Percentiles rank a stretch among this genome's conserved stretches.
phyloP scores from a whole-genome alignment of 1,140 invertebrate species.

The Melipona quadrifasciata region DNA sequence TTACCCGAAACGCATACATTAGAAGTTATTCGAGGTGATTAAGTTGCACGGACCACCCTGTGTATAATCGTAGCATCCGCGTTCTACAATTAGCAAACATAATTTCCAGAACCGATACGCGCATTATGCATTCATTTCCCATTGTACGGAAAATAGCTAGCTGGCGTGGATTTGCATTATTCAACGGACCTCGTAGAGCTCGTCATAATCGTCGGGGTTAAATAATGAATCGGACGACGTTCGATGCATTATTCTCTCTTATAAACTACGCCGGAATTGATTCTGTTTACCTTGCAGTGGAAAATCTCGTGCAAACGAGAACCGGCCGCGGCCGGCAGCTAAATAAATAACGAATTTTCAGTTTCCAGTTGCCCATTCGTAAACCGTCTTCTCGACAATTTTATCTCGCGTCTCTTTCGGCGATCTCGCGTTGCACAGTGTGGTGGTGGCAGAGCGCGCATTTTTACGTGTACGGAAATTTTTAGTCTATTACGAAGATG shows the following conservation, averaged over 20 bases:
- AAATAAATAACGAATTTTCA: not conserved
- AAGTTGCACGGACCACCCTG: not conserved
- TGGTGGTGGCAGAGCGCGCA: not conserved
- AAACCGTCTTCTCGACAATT: not conserved
- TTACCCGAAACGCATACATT: too few relatives aligned
- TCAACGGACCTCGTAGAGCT: slow-evolving; percentile 22
- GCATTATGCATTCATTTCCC: slow-evolving; percentile 43
- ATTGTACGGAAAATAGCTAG: slow-evolving; percentile 33
- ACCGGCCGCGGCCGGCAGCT: slow-evolving; percentile 2
- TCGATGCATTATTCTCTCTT: slow-evolving; percentile 44
- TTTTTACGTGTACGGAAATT: not conserved
- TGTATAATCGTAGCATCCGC: not conserved
- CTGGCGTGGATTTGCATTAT: slow-evolving; percentile 12
- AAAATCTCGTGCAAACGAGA: slow-evolving; percentile 59
- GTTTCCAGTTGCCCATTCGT: not conserved
- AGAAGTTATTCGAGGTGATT: too few relatives aligned
- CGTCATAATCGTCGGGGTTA: slow-evolving; percentile 35
- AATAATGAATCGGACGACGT: slow-evolving; percentile 46
- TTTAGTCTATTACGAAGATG: not conserved
- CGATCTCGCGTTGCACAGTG: not conserved
- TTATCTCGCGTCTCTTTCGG: not conserved
- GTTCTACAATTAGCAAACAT: slow-evolving; percentile 26
- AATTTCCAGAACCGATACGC: slow-evolving; percentile 20
- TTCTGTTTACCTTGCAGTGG: slow-evolving; percentile 78
- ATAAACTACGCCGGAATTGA: slow-evolving; percentile 16